Conservation (phyloP, 2,113 vertebrate species). For the Cheirogaleus medius region DNA sequence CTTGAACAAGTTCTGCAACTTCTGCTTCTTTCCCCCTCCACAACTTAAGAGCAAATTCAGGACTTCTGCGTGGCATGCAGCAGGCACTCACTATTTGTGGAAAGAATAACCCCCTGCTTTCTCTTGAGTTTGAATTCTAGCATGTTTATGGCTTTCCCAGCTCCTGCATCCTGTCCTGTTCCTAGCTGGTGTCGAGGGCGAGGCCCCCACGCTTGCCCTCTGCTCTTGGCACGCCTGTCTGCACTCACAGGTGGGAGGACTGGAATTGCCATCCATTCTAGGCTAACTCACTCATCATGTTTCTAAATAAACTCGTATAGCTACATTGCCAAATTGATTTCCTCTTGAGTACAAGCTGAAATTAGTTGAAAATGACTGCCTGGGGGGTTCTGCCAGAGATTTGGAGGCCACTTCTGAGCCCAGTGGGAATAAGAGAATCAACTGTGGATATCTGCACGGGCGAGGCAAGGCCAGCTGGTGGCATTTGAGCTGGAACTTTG, state of each 20-base stretch:
- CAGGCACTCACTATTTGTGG: not conserved
- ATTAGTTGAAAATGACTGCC: not conserved
- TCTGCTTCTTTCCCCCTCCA: rapidly evolving
- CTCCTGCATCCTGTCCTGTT: not conserved
- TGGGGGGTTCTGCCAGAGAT: not conserved
- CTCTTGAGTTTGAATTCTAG: not conserved
- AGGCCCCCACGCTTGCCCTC: not conserved
- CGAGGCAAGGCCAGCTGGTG: not conserved
- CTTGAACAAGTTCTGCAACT: not conserved
- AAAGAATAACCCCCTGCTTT: not conserved
- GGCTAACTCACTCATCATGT: not conserved
- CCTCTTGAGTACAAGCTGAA: not conserved
- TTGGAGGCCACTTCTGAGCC: not conserved
- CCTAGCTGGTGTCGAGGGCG: not conserved
- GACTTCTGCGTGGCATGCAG: not conserved
- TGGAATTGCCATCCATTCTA: not conserved
- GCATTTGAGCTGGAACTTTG: not conserved
- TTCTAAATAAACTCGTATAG: not conserved
- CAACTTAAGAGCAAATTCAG: not conserved
- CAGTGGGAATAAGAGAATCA: not conserved
- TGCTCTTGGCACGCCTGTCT: not conserved
- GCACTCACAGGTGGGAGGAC: not conserved
- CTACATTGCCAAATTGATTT: not conserved
- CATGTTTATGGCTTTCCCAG: not conserved
- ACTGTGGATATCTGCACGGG: not conserved